Evolutionary conservation across 2,797 vertebrate genomes (phyloP).

Genomic region (Echeneis naucrates): DNA sequence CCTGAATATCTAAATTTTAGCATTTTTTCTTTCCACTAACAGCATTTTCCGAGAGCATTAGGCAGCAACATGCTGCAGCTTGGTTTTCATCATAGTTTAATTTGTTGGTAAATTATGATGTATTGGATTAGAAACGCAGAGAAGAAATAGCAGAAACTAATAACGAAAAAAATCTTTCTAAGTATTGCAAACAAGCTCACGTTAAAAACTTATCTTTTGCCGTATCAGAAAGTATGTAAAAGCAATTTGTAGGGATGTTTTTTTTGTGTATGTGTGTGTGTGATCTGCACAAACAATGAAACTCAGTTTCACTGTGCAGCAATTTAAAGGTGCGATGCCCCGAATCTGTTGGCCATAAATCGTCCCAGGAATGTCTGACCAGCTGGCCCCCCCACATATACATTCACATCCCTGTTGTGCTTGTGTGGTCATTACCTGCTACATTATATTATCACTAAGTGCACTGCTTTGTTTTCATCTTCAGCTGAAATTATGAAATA

Average conservation of each 20-base stretch:
- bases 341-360: slow-evolving; percentile 33
- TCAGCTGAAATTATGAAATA: slow-evolving; percentile 38
- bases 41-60: slow-evolving; percentile 44
- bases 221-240: slow-evolving; percentile 4
- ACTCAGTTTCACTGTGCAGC: slow-evolving; percentile 34
- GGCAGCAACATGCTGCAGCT: slow-evolving; percentile 34
- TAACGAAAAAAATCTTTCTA: slow-evolving; percentile 6
- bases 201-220: slow-evolving; percentile 3
- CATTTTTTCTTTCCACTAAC: slow-evolving; percentile 49
- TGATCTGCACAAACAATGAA: slow-evolving; percentile 37
- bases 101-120: slow-evolving; percentile 46
- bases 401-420: slow-evolving; percentile 26
- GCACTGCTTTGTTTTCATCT: slow-evolving; percentile 37
- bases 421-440: slow-evolving; percentile 29
- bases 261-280: neutral
- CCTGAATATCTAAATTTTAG: slow-evolving; percentile 27
- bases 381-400: slow-evolving; percentile 34
- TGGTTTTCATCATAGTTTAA: slow-evolving; percentile 32
- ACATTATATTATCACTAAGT: slow-evolving; percentile 34
- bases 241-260: slow-evolving; percentile 30
- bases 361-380: slow-evolving; percentile 39
- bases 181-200: slow-evolving; percentile 25
- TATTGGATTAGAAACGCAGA: slow-evolving; percentile 39
- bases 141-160: slow-evolving; percentile 17
- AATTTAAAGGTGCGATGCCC: slow-evolving; percentile 39